phyloP scores from a whole-genome alignment of 2,888 invertebrate genomes.

The Acholoe squamosa region DNA sequence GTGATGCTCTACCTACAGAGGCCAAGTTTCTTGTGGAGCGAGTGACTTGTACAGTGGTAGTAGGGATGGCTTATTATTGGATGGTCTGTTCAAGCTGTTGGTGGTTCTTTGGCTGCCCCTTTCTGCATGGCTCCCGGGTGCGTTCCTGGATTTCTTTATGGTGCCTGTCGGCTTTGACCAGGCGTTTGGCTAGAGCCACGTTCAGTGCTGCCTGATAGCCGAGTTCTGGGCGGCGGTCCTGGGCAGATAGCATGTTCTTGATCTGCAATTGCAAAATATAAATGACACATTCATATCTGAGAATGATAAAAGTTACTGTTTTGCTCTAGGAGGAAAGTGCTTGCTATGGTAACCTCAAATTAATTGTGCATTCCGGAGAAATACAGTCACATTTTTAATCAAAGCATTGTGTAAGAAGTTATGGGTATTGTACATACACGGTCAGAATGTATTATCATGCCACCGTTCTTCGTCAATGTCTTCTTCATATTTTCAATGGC shows the following conservation, averaged over 20 bases:
- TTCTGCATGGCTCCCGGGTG: not conserved
- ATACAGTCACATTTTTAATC: too few relatives aligned
- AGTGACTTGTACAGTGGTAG: too few relatives aligned
- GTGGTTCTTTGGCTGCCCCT: not conserved
- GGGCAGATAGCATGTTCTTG: conserved; percentile 92
- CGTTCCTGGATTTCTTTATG: not conserved
- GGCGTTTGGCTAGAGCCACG: conserved; percentile 51
- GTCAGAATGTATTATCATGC: conserved; percentile 91
- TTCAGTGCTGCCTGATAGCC: conserved; percentile 94
- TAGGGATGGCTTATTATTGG: not conserved
- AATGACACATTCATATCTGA: too few relatives aligned
- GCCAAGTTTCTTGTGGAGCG: too few relatives aligned
- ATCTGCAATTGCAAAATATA: too few relatives aligned
- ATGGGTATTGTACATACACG: too few relatives aligned
- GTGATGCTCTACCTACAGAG: too few relatives aligned
- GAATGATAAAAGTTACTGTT: too few relatives aligned
- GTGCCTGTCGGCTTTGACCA: conserved; percentile 47
- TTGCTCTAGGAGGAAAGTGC: too few relatives aligned
- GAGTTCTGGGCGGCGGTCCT: conserved; percentile 93
- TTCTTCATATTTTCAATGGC: conserved; percentile 93
- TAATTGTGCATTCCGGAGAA: too few relatives aligned
- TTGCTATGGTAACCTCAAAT: too few relatives aligned
- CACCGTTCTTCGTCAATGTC: conserved; percentile 89
- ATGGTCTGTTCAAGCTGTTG: not conserved
- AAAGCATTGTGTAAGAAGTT: not conserved